These are phyloP conservation scores for Aphelenchoides avenae DNA, from an alignment of 1,140 invertebrate species.

Conservation along the genomic window DNA sequence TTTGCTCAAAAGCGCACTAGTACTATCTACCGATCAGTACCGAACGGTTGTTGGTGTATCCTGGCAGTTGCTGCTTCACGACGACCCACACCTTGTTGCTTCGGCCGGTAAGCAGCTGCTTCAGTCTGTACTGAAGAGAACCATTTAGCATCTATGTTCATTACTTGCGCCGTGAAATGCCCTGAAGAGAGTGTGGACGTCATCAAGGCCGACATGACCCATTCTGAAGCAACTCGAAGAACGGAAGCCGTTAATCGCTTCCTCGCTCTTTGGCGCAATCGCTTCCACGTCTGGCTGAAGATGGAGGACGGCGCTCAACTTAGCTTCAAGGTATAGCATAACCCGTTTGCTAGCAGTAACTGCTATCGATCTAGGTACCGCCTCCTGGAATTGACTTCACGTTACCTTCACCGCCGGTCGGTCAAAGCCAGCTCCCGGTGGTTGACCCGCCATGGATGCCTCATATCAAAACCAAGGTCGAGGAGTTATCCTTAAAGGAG, in stretches of 20 bases:
- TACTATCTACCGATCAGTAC: slow-evolving; percentile 80
- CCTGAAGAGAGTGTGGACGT: slow-evolving; percentile 79
- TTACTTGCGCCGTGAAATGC: slow-evolving; percentile 81
- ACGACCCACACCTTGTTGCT: slow-evolving; percentile 65
- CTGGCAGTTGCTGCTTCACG: slow-evolving; percentile 86
- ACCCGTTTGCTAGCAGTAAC: background rate
- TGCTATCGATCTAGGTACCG: slow-evolving; percentile 63
- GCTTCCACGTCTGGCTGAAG: slow-evolving; percentile 96
- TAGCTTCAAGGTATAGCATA: slow-evolving; percentile 72
- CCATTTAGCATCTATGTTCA: slow-evolving; percentile 80
- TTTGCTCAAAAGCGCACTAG: slow-evolving; percentile 83
- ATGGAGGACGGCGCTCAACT: slow-evolving; percentile 95
- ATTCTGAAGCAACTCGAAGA: slow-evolving; percentile 72
- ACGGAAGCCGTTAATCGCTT: slow-evolving; percentile 76
- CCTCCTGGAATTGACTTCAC: slow-evolving; percentile 98
- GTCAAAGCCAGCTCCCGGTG: slow-evolving; percentile 78
- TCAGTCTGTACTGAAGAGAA: slow-evolving; percentile 7
- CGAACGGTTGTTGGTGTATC: slow-evolving; percentile 79
- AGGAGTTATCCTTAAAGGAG: slow-evolving; percentile 97
- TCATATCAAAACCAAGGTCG: slow-evolving; percentile 91
- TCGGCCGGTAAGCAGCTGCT: slow-evolving; percentile 60
- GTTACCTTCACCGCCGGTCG: slow-evolving; percentile 93
- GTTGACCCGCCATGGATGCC: slow-evolving; percentile 99
- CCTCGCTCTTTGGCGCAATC: slow-evolving; percentile 87
- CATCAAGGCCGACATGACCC: slow-evolving; percentile 78